Evolutionary conservation across 2,888 invertebrate species (phyloP).

Genomic region (Flexamia atlantica): DNA sequence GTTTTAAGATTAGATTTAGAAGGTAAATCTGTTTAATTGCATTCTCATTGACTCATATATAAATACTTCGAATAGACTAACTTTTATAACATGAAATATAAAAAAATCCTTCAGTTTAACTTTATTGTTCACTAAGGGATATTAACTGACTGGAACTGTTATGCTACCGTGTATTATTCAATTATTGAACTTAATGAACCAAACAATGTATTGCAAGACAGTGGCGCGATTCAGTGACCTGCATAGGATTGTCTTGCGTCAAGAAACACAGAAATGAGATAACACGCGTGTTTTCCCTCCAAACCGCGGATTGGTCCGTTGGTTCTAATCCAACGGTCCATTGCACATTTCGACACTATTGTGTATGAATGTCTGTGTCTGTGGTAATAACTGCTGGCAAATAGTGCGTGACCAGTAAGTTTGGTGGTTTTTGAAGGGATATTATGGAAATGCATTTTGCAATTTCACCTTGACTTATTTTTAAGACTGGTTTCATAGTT

Average conservation of each 20-base stretch:
- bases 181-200: no score
- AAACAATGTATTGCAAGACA: background rate
- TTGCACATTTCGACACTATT: conserved; percentile 26
- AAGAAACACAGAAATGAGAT: background rate
- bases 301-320: conserved; percentile 34
- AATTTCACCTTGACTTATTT: background rate
- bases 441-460: conserved; percentile 10
- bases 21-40: no score
- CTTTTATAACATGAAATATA: no score
- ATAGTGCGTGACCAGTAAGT: conserved; percentile 5
- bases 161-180: no score
- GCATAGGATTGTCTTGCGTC: background rate
- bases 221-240: background rate
- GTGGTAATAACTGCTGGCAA: conserved; percentile 27
- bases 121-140: no score
- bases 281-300: conserved; percentile 37
- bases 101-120: no score
- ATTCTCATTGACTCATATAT: no score
- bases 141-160: no score
- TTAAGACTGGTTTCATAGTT: background rate
- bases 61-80: no score
- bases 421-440: conserved; percentile 12
- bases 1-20: no score
- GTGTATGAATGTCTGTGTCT: conserved; percentile 11
- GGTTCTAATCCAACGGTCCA: conserved; percentile 56